phyloP scores from a whole-genome alignment of 2,113 vertebrate genomes.

The Odobenus rosmarus region DNA sequence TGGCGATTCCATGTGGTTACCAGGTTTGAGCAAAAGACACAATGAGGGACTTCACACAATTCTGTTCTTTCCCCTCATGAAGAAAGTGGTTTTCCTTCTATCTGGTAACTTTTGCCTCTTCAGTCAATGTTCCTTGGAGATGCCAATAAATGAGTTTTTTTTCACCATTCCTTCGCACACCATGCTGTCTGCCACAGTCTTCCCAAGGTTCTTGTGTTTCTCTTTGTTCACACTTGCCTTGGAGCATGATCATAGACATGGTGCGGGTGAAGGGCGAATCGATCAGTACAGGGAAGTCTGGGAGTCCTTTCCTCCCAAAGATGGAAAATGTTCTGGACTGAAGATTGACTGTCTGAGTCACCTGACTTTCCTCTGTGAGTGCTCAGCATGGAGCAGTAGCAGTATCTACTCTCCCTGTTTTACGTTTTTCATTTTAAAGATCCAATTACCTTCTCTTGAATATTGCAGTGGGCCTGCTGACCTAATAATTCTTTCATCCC shows the following conservation, averaged over 20 bases:
- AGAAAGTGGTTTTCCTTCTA: neutral
- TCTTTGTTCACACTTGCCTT: neutral
- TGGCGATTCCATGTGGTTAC: neutral
- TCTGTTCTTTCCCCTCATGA: neutral
- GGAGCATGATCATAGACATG: neutral
- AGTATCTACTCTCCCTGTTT: neutral
- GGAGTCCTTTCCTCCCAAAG: neutral
- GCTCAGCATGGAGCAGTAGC: neutral
- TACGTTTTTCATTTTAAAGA: constrained; percentile 23
- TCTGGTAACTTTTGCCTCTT: neutral
- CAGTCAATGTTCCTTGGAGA: neutral
- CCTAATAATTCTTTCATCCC: neutral
- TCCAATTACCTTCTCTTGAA: neutral
- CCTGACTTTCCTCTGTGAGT: neutral
- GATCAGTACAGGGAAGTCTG: too few relatives aligned
- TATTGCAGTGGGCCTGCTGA: neutral
- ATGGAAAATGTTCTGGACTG: neutral
- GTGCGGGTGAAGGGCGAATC: accelerated
- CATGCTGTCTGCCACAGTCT: neutral
- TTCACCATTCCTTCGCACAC: neutral
- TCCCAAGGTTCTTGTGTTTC: neutral
- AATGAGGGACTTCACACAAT: neutral
- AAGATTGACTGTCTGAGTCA: neutral
- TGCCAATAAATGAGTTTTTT: neutral
- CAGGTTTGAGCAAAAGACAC: neutral